A percentile compares a stretch with the other conserved stretches of the same genome.
These are phyloP conservation scores for Callospermophilus lateralis DNA, from an alignment of 2,113 vertebrate species.

Conservation along the genomic window DNA sequence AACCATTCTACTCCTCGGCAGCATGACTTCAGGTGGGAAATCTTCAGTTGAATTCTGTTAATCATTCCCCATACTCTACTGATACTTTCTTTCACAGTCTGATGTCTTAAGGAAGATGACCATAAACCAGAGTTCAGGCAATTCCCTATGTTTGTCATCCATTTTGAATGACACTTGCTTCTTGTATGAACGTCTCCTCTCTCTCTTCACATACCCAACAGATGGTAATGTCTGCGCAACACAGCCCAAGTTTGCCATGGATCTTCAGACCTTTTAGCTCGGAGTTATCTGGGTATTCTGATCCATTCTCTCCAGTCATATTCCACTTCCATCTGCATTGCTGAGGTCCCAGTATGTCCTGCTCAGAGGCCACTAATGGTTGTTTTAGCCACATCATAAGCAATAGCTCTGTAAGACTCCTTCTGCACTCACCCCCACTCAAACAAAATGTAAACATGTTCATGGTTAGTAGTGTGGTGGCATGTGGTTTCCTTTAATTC, in stretches of 20 bases:
- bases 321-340: background rate
- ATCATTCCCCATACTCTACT: background rate
- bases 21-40: background rate
- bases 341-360: background rate
- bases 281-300: background rate
- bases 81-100: background rate
- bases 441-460: conserved; percentile 62
- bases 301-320: background rate
- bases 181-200: background rate
- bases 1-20: background rate
- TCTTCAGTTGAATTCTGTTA: conserved; percentile 16
- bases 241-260: background rate
- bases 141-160: background rate
- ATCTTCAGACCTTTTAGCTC: background rate
- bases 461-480: background rate
- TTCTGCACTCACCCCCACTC: background rate
- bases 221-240: background rate
- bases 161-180: conserved; percentile 20
- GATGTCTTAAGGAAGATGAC: conserved; percentile 1
- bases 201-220: background rate
- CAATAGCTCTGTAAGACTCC: background rate
- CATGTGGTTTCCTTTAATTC: conserved; percentile 65
- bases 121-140: background rate
- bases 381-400: background rate
- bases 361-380: background rate